Conservation (phyloP, 2,888 invertebrate species). For the Osedax frankpressi region DNA sequence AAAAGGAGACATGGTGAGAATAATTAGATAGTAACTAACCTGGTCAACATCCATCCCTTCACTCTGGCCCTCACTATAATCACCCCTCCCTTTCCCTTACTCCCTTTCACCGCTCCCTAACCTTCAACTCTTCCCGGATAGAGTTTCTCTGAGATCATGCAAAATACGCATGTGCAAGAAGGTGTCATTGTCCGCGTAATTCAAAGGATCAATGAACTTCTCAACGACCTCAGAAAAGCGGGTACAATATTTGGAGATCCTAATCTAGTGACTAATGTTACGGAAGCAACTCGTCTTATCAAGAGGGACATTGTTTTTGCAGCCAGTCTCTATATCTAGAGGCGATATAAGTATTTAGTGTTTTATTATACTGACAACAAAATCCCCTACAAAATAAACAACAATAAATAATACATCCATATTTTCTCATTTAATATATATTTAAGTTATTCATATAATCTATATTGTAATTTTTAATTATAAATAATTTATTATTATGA, state of each 20-base stretch:
- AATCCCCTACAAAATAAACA: no score
- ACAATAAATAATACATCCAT: no score
- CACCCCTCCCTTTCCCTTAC: background rate
- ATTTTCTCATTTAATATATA: no score
- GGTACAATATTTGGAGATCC: constrained; percentile 86
- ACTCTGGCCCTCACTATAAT: background rate
- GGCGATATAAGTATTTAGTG: no score
- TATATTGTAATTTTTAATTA: no score
- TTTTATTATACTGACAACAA: no score
- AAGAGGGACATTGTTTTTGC: constrained; percentile 96
- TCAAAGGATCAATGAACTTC: constrained; percentile 81
- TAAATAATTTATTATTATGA: no score
- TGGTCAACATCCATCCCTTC: no score
- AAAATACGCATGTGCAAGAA: constrained; percentile 83
- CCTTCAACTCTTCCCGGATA: no score
- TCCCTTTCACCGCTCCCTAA: background rate
- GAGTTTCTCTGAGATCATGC: constrained; percentile 83
- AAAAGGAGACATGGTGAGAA: constrained; percentile 57
- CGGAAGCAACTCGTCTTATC: constrained; percentile 78
- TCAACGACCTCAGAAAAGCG: constrained; percentile 78
- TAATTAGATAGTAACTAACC: no score
- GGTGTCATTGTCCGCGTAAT: constrained; percentile 94
- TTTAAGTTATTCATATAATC: no score
- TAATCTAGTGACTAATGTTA: constrained; percentile 79
- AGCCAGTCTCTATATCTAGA: constrained; percentile 67